Conservation (phyloP, 1,140 invertebrate genomes). For the Cherax quadricarinatus region DNA sequence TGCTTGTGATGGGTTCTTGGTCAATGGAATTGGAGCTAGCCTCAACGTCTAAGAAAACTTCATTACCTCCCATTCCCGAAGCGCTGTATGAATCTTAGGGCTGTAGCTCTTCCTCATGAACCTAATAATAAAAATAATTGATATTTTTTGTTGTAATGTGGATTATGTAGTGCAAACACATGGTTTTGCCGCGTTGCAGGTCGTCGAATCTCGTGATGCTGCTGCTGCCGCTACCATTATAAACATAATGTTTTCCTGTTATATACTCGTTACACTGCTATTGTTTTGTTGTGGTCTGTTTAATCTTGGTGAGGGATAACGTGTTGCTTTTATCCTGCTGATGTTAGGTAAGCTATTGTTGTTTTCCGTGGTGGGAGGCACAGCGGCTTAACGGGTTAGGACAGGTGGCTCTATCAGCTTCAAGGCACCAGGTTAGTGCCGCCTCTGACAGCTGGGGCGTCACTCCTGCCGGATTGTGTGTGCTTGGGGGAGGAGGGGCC, state of each 20-base stretch:
- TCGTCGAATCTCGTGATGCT: too few species aligned
- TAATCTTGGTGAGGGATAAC: background rate
- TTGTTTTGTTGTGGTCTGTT: background rate
- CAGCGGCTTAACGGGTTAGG: background rate
- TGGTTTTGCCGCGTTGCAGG: too few species aligned
- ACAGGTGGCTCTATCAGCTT: constrained; percentile 2
- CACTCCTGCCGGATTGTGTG: background rate
- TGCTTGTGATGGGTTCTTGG: too few species aligned
- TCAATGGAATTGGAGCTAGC: too few species aligned
- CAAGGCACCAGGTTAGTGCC: background rate
- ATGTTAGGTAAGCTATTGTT: background rate
- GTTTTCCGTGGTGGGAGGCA: background rate
- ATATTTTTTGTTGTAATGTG: too few species aligned
- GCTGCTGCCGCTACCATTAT: background rate
- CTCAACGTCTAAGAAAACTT: too few species aligned
- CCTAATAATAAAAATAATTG: too few species aligned
- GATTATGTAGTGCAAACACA: too few species aligned
- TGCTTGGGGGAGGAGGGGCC: background rate
- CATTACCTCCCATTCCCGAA: too few species aligned
- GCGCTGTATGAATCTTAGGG: too few species aligned
- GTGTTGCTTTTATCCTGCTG: background rate
- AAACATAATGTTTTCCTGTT: background rate
- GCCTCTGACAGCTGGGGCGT: constrained; percentile 7
- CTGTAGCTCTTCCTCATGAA: too few species aligned
- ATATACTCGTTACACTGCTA: background rate